These are phyloP conservation scores for Nebria brevicollis DNA, from an alignment of 2,888 invertebrate species.

Conservation along the genomic window DNA sequence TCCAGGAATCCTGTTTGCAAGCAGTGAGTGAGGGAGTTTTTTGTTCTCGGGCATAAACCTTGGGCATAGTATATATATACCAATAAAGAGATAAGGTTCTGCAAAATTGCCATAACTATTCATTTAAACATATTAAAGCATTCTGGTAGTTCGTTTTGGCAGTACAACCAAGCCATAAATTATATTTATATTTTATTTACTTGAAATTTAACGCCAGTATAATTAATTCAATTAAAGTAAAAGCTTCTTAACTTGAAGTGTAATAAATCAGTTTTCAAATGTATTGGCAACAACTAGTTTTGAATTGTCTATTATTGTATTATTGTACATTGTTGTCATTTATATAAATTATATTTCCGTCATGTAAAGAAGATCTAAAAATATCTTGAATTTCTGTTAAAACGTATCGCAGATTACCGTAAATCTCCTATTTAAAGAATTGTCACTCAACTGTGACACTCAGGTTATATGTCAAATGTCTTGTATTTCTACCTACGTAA, in stretches of 20 bases:
- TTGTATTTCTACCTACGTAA: constrained; percentile 36
- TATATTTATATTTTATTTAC: not conserved
- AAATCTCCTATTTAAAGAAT: constrained; percentile 42
- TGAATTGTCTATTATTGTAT: too few relatives aligned
- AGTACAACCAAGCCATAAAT: not conserved
- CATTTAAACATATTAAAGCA: constrained; percentile 8
- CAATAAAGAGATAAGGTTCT: not conserved
- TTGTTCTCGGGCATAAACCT: not conserved
- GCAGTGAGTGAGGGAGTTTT: not conserved
- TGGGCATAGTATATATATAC: not conserved
- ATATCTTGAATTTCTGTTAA: not conserved
- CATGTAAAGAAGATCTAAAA: not conserved
- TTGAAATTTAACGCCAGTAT: not conserved
- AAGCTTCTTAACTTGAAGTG: not conserved
- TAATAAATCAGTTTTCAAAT: not conserved
- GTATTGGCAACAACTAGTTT: too few relatives aligned
- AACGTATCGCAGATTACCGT: constrained; percentile 25
- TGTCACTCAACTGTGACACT: constrained; percentile 34
- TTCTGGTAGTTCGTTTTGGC: constrained; percentile 9
- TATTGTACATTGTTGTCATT: not conserved
- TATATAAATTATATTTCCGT: too few relatives aligned
- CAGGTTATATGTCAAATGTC: constrained; percentile 41
- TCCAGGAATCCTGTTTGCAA: not conserved
- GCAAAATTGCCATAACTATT: constrained; percentile 12
- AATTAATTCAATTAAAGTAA: not conserved